phyloP scores from a whole-genome alignment of 2,888 invertebrate species.

The Schizaphis graminum region DNA sequence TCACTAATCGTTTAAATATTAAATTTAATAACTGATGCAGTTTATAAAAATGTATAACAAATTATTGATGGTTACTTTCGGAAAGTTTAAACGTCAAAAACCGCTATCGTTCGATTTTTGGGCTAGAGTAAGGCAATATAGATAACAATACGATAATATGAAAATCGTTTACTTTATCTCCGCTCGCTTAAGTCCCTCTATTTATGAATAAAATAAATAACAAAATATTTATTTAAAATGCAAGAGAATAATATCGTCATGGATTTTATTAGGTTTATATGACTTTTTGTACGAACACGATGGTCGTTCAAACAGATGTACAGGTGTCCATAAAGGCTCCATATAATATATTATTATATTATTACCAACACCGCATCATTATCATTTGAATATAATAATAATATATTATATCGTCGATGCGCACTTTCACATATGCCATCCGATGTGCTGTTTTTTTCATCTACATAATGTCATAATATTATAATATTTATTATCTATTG shows the following conservation, averaged over 20 bases:
- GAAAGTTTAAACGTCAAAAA: neutral
- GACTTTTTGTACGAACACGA: neutral
- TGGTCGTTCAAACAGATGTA: too few relatives aligned
- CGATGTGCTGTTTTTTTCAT: neutral
- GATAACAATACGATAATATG: neutral
- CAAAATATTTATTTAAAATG: neutral
- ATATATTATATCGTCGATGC: neutral
- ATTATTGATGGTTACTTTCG: neutral
- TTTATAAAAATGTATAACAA: neutral
- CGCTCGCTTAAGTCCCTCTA: constrained; percentile 34
- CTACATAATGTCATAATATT: neutral
- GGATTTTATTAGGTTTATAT: neutral
- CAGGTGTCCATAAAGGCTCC: too few relatives aligned
- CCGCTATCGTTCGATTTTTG: neutral
- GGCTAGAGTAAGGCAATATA: too few relatives aligned
- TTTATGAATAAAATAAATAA: neutral
- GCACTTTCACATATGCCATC: neutral
- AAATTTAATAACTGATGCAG: neutral
- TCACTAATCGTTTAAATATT: neutral
- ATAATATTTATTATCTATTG: neutral
- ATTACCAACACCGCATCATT: neutral
- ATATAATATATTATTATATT: neutral
- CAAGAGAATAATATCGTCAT: neutral
- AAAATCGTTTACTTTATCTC: constrained; percentile 47
- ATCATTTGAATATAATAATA: neutral